These are phyloP conservation scores for Caenorhabditis brenneri DNA, from an alignment of 1,140 invertebrate genomes.

Conservation along the genomic window DNA sequence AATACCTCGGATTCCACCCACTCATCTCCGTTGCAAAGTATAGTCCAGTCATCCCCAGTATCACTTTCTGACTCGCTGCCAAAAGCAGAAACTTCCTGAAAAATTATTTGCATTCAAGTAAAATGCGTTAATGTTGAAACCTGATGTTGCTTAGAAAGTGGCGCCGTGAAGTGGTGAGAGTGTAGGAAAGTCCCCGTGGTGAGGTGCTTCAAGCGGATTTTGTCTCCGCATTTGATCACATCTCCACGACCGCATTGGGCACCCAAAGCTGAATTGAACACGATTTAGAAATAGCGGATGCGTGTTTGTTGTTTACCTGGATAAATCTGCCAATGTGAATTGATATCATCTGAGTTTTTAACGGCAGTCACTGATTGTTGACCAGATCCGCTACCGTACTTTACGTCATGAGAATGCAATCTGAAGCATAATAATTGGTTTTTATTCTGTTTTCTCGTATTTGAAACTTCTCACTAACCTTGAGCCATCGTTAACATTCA, in stretches of 20 bases:
- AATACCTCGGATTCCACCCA: slow-evolving; percentile 76
- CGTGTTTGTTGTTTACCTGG: slow-evolving; percentile 69
- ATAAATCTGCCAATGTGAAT: slow-evolving; percentile 92
- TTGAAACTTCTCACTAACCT: not conserved
- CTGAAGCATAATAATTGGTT: slow-evolving; percentile 78
- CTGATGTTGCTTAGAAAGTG: slow-evolving; percentile 85
- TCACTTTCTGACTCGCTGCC: slow-evolving; percentile 87
- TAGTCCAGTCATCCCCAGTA: slow-evolving; percentile 89
- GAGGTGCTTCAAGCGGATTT: slow-evolving; percentile 84
- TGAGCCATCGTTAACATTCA: slow-evolving; percentile 75
- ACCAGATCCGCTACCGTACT: slow-evolving; percentile 96
- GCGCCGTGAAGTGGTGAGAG: slow-evolving; percentile 91
- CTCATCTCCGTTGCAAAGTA: slow-evolving; percentile 84
- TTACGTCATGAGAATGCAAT: slow-evolving; percentile 96
- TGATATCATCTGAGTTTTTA: slow-evolving; percentile 88
- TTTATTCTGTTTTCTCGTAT: not conserved
- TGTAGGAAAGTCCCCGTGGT: slow-evolving; percentile 80
- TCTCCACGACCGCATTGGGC: slow-evolving; percentile 79
- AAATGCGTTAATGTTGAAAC: slow-evolving; percentile 48
- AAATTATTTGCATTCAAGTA: not conserved
- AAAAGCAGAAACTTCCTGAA: slow-evolving; percentile 90
- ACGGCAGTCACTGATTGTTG: slow-evolving; percentile 95
- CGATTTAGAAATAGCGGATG: not conserved
- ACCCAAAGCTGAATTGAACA: slow-evolving; percentile 73
- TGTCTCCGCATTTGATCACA: slow-evolving; percentile 86